These are phyloP conservation scores for Glaucidium brasilianum DNA, from an alignment of 2,113 vertebrate genomes.

Conservation along the genomic window DNA sequence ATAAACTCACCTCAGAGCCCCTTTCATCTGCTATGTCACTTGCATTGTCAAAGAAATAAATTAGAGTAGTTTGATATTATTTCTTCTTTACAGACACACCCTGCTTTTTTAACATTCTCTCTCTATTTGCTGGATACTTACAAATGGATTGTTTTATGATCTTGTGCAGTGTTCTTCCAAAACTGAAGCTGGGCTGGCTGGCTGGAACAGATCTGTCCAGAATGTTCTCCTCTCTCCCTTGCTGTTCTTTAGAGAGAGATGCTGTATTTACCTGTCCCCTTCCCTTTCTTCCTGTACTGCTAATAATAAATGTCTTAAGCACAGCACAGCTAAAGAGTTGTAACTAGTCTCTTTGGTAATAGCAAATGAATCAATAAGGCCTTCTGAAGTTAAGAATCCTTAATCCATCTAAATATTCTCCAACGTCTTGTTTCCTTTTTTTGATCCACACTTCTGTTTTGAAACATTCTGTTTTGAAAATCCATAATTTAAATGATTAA, in stretches of 20 bases:
- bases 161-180: not conserved
- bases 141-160: not conserved
- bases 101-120: not conserved
- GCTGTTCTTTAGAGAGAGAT: not conserved
- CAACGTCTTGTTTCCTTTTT: not conserved
- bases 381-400: not conserved
- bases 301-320: not conserved
- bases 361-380: not conserved
- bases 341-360: not conserved
- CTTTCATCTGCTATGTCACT: not conserved
- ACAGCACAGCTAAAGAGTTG: not conserved
- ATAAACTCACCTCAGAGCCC: not conserved
- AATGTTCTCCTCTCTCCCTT: not conserved
- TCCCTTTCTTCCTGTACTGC: not conserved
- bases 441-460: not conserved
- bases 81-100: not conserved
- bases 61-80: not conserved
- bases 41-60: not conserved
- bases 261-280: not conserved
- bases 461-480: not conserved
- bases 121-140: not conserved
- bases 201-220: not conserved
- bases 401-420: not conserved
- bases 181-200: not conserved
- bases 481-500: not conserved